Evolutionary conservation across 2,797 vertebrate genomes (phyloP).

Genomic region (Enteromius fasciolatus): DNA sequence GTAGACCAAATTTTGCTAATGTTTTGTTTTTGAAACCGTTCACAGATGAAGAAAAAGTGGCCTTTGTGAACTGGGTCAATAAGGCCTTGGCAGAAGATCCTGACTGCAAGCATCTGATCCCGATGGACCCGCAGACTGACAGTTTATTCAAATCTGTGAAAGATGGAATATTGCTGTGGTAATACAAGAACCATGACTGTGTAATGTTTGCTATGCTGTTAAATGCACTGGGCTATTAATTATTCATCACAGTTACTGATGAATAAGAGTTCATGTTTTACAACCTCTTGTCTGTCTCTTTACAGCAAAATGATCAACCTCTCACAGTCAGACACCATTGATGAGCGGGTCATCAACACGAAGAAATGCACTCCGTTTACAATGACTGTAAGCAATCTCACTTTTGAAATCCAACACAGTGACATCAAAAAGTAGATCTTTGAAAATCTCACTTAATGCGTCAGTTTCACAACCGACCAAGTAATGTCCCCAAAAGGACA

Average conservation of each 20-base stretch:
- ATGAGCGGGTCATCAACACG: conserved; percentile 96
- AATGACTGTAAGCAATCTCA: conserved; percentile 85
- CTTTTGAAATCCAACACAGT: background rate
- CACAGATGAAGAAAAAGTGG: conserved; percentile 96
- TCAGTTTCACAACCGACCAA: background rate
- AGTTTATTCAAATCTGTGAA: conserved; percentile 91
- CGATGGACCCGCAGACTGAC: conserved; percentile 86
- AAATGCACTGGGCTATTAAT: background rate
- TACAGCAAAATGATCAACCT: conserved; percentile 97
- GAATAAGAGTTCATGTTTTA: background rate
- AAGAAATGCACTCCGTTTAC: conserved; percentile 93
- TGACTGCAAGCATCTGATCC: conserved; percentile 90
- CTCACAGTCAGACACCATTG: conserved; percentile 94
- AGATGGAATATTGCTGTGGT: conserved; percentile 96
- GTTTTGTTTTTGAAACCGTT: conserved; percentile 32
- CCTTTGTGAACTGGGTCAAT: conserved; percentile 98
- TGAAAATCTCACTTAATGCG: background rate
- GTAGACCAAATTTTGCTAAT: conserved; percentile 24
- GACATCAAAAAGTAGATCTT: background rate
- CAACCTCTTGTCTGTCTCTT: conserved; percentile 47
- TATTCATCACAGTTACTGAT: background rate
- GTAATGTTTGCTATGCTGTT: background rate
- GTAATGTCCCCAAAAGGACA: no score
- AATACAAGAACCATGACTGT: conserved; percentile 47
- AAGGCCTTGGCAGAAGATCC: conserved; percentile 90